phyloP scores from a whole-genome alignment of 1,140 invertebrate species.

The Ganaspis sp. region DNA sequence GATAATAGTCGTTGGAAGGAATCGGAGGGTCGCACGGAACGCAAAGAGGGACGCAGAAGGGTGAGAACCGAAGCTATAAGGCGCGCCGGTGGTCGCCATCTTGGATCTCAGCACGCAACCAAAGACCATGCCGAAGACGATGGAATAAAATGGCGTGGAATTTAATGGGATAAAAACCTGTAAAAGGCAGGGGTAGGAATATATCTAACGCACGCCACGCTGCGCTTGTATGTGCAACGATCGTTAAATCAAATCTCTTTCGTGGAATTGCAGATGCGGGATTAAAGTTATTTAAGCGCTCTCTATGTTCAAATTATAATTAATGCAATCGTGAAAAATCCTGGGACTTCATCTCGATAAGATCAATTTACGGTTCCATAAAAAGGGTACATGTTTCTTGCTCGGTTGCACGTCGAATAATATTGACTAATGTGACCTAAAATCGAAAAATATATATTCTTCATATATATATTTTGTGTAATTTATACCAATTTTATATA shows the following conservation, averaged over 20 bases:
- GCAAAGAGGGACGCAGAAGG: slow-evolving; percentile 43
- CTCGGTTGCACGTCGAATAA: too few species aligned
- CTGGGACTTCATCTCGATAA: not conserved
- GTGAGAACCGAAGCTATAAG: slow-evolving; percentile 43
- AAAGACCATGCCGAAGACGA: slow-evolving; percentile 43
- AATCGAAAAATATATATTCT: too few species aligned
- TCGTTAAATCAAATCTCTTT: slow-evolving; percentile 24
- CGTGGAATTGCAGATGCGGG: slow-evolving; percentile 6
- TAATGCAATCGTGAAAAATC: not conserved
- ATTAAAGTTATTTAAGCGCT: not conserved
- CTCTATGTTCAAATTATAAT: not conserved
- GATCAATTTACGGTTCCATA: too few species aligned
- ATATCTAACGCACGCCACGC: slow-evolving; percentile 48
- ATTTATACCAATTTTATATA: too few species aligned
- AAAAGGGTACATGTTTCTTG: too few species aligned
- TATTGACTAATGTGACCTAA: too few species aligned
- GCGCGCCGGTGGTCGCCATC: slow-evolving; percentile 55
- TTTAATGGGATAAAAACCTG: slow-evolving; percentile 55
- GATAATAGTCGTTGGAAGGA: slow-evolving; percentile 69
- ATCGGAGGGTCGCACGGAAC: slow-evolving; percentile 57
- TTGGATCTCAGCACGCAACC: slow-evolving; percentile 49
- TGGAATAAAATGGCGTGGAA: slow-evolving; percentile 59
- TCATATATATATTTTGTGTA: too few species aligned
- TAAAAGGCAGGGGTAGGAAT: slow-evolving; percentile 51
- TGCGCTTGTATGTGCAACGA: not conserved